Base-by-base conservation (phyloP, 1,140 invertebrate genomes). In the Drosophila repleta region DNA sequence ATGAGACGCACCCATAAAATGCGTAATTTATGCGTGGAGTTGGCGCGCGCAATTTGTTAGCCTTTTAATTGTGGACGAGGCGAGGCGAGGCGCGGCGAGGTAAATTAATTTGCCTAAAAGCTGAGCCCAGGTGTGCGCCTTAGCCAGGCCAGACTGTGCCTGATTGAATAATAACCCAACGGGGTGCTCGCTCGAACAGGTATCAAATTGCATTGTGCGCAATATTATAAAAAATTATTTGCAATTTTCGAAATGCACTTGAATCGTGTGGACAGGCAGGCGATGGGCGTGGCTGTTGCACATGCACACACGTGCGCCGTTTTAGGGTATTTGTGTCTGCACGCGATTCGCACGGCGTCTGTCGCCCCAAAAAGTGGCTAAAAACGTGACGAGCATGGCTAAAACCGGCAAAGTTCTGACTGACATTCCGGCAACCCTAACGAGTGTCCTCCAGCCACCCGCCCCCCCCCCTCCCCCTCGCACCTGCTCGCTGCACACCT, bases 301-400 rank as follows among this genome's bases (percentile, higher is more conserved):
- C 61, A 51, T 71, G 70, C 29, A 76, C 71, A 77, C 81, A 87
- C 77, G 82, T 85, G 77, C 41, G 53, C 46, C 72, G 77, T 49
- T 74, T 81, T 78, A 87, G 52, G 35, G 45, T 57, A 35, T 35
- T 35, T 57, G 48, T 51, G 76, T 84, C 80, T 84, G 80, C 76
- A 75, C 68, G 72, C 67, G 72, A 79, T 64, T 51, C 29, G 35
- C 57, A 21, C 24, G 37, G 32, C 13, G 70, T 79, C 79, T 80
- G 68, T 70, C 80, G 64, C 69, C 77, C 77, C 55, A 84, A 87
- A 85, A 85, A 85, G 82, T 87, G 74, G 65, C 82, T 69, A 66
- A 76, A 68, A 81, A 85, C 81, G 81, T 87, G 81, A 85, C 76
- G 74, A 43, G 81, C 74, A 85, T 85, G 67, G 37, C 68, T 20